Evolutionary conservation across 2,888 invertebrate genomes (phyloP), one percentile per base, ranked within the genome.

Genomic region (Drosophila setosimentum): DNA sequence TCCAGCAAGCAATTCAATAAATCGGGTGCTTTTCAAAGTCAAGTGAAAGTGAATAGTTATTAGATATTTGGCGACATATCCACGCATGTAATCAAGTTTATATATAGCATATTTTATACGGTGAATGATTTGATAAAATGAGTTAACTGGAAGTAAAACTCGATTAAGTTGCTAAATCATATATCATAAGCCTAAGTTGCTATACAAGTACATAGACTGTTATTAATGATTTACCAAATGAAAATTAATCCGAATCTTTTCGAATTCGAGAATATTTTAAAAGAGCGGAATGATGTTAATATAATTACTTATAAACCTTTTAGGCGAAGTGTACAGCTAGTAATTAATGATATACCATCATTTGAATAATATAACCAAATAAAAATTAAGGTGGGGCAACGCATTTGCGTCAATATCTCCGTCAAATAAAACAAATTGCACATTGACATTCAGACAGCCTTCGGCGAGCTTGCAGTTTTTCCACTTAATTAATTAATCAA

Each of bases 381-480:
- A 54, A 27, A n/a, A 21, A n/a, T n/a, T n/a, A n/a, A 33, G 48
- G 61, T 27, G 57, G 50, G 37, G 33, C 48, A 45, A 63, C 11
- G 37, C 24, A 45, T 29, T 60, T 42, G 54, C 30, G 29, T 50
- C 54, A 70, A 51, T 73, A 80, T 58, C 60, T 73, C 57, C 73
- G 70, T 77, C 88, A 77, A 75, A 71, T 67, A 70, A 64, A 74
- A 87, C 86, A 87, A 87, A 87, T 87, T 87, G 90, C 79, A 77
- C 83, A 90, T 88, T 90, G 86, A 90, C 86, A 90, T 90, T 88
- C 90, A 86, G 74, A 80, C 83, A 87, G 84, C 82, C 79, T 78
- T 80, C 76, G 76, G 54, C 50, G 68, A 70, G 85, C 78, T 80
- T 79, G 69, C 73, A 73, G 73, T 85, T 89, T 84, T 86, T 86